Evolutionary conservation across 2,113 vertebrate genomes (phyloP), one percentile per base, ranked within the genome.

Genomic region (Brachypodius melanocephalos): DNA sequence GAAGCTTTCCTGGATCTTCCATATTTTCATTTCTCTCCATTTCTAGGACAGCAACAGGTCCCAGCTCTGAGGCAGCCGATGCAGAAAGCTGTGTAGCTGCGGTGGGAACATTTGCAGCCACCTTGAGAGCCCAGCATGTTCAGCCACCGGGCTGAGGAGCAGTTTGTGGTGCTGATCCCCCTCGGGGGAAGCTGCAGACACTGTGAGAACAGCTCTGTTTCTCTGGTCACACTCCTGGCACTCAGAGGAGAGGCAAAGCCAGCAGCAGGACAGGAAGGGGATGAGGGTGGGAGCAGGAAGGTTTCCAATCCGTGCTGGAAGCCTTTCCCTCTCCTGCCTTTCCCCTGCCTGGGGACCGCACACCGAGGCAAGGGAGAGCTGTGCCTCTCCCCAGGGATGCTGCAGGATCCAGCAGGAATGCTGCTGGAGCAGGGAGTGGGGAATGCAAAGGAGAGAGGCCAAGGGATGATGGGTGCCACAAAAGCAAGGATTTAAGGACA

Each of bases 311-410:
- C 5, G 22, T 36, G 42, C 66, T 58, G 57, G 46, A 13, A 48
- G 32, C 18, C 6, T 49, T 29, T 34, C 4, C 32, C 49, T 48
- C 28, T 21, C 17, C 62, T 26, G 49, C 28, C 17, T 18, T 10
- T 19, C 13, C n/a, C 49, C 21, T 4, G 31, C 31, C 77, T 4
- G 45, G 32, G 55, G 8, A 2, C 45, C 0, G 0, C 40, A 36
- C 49, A 15, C 1, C 0, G 1, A 9, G 48, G 14, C 12, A 1
- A 0, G 8, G 1, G 8, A 54, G 38, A 29, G 46, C 34, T 2
- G 16, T 0, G 32, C 5, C 49, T 2, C 3, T 26, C 20, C 69
- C 63, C 52, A 14, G 31, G 49, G 88, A 48, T 18, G 55, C 69
- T 32, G 42, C 55, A 9, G 58, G 49, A 6, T 6, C 55, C 72